phyloP scores from a whole-genome alignment of 2,797 vertebrate species.

The Lateolabrax maculatus region DNA sequence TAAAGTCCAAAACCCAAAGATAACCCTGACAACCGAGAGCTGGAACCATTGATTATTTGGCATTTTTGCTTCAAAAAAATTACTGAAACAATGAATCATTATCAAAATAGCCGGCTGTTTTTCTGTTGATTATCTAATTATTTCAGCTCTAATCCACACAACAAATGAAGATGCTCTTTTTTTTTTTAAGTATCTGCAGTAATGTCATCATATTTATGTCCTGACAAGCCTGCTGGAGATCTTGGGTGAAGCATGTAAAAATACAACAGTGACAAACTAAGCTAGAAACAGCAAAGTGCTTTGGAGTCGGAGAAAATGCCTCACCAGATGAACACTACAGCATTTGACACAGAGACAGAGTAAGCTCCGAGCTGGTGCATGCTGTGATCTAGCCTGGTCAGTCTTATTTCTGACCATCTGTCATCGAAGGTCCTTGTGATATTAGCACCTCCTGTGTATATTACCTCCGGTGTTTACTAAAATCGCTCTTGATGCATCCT shows the following conservation, averaged over 20 bases:
- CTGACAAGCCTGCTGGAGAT: conserved; percentile 22
- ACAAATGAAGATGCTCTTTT: not conserved
- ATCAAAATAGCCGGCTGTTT: not conserved
- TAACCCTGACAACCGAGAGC: not conserved
- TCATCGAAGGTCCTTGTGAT: conserved; percentile 44
- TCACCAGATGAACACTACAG: conserved; percentile 59
- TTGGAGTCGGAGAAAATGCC: conserved; percentile 42
- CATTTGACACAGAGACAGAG: conserved; percentile 57
- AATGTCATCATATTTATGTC: conserved; percentile 26
- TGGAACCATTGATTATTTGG: not conserved
- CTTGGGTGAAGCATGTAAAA: conserved; percentile 40
- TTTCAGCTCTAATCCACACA: not conserved
- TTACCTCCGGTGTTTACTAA: conserved; percentile 45
- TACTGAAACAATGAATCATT: not conserved
- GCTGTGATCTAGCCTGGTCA: conserved; percentile 62
- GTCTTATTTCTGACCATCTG: conserved; percentile 62
- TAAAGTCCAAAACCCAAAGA: conserved; percentile 5
- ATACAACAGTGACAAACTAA: conserved; percentile 45
- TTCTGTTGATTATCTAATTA: not conserved
- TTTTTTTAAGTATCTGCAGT: not conserved
- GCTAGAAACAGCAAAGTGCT: conserved; percentile 51
- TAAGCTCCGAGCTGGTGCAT: conserved; percentile 48
- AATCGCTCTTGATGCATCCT: conserved; percentile 50
- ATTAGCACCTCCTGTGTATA: conserved; percentile 45
- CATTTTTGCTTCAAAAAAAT: not conserved